These are phyloP conservation scores for Orussus abietinus DNA, from an alignment of 1,140 invertebrate genomes.

Conservation along the genomic window DNA sequence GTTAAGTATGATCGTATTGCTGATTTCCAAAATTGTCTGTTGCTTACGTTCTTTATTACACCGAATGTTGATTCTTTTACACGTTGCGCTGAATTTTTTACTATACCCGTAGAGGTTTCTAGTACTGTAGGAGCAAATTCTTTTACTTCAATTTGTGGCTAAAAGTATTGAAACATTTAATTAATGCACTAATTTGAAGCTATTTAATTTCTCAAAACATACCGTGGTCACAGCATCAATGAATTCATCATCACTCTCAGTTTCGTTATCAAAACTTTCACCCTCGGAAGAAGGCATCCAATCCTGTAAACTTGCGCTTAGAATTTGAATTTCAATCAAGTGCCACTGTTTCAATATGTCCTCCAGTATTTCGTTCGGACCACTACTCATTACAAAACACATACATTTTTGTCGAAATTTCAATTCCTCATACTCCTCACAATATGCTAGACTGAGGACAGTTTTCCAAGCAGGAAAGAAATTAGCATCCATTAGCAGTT, in stretches of 20 bases:
- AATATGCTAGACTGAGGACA: slow-evolving; percentile 52
- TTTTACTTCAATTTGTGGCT: slow-evolving; percentile 40
- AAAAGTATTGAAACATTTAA: slow-evolving; percentile 19
- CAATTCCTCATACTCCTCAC: slow-evolving; percentile 54
- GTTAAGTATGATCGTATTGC: too few species aligned
- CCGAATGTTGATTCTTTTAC: slow-evolving; percentile 45
- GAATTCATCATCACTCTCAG: slow-evolving; percentile 37
- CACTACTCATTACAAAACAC: slow-evolving; percentile 58
- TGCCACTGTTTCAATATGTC: slow-evolving; percentile 53
- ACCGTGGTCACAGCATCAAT: slow-evolving; percentile 39
- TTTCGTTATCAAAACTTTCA: slow-evolving; percentile 23
- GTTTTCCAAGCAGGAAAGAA: slow-evolving; percentile 57
- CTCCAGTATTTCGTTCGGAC: slow-evolving; percentile 54
- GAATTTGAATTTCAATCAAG: slow-evolving; percentile 42
- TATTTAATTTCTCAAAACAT: slow-evolving; percentile 1
- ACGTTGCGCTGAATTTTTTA: slow-evolving; percentile 44
- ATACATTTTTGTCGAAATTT: slow-evolving; percentile 52
- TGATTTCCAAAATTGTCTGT: slow-evolving; percentile 43
- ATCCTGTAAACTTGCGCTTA: slow-evolving; percentile 38
- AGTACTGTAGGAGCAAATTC: slow-evolving; percentile 49
- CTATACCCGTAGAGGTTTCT: slow-evolving; percentile 44
- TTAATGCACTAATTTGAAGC: slow-evolving; percentile 6
- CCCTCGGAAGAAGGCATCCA: slow-evolving; percentile 32
- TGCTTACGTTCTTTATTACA: slow-evolving; percentile 43
- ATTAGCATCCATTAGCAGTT: slow-evolving; percentile 52